Base-by-base conservation (phyloP, 2,113 vertebrate genomes). In the Sinocyclocheilus grahami region DNA sequence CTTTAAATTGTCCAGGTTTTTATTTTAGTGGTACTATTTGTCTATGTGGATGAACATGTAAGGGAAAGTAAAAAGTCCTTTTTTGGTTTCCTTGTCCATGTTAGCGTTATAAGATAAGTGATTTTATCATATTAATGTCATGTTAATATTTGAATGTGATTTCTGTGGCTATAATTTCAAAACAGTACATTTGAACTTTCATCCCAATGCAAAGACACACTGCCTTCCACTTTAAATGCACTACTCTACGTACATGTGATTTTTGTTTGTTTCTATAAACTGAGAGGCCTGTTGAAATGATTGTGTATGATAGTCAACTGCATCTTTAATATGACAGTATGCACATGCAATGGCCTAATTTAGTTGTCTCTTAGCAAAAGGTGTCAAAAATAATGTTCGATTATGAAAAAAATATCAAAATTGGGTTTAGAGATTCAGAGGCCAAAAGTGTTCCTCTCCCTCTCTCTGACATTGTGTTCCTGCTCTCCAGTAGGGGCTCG, bases 381-480 rank as follows among this genome's bases (percentile, higher is more conserved):
- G 33, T 1, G 1, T 42, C 69, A 72, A 39, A 42, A 72, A 39
- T 22, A 6, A 69, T 39, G 30, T 72, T 8, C 33, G 11, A 10
- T 72, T 72, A 3, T 37, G 30, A 37, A 37, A 33, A 33, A 3
- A 71, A 51, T 53, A 18, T 3, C 14, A 76, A 16, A 76, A 78
- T 76, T 77, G 67, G 39, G 81, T 86, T 86, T 86, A 62, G 46
- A 71, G 74, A 82, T 86, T 89, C 60, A 48, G 85, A 88, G 88
- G 86, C 87, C 76, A 20, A 39, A 82, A 82, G 67, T 55, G 72
- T 82, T 87, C 86, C 75, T 91, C 78, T 90, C 13, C 87, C 89
- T 78, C 89, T 87, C 91, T 90, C 92, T 87, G 92, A 92, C 90
- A 89, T 93, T 90, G 93, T 90, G 87, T 93, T 91, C 91, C 92